A percentile compares a stretch with the other conserved stretches of the same genome.
These are phyloP conservation scores for Harmothoe impar DNA, from an alignment of 2,888 invertebrate genomes.

Conservation along the genomic window DNA sequence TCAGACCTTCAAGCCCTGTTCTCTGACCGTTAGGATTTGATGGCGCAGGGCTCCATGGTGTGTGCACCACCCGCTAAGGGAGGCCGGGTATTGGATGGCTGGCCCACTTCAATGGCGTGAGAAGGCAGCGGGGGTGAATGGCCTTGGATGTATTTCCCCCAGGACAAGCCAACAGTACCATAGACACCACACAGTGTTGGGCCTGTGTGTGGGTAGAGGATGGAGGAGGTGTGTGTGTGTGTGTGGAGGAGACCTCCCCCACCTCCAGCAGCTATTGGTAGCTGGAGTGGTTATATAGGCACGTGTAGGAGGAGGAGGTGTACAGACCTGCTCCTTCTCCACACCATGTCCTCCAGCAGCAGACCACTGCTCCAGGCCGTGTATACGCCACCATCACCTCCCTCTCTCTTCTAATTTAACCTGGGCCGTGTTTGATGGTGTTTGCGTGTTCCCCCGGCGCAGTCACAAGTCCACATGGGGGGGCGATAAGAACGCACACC, in stretches of 20 bases:
- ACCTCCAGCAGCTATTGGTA: too few relatives aligned
- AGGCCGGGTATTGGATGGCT: neutral
- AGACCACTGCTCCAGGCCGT: too few relatives aligned
- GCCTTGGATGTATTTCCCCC: conserved; percentile 29
- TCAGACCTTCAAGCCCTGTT: too few relatives aligned
- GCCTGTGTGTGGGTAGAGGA: neutral
- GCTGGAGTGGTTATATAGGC: too few relatives aligned
- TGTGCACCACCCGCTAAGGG: too few relatives aligned
- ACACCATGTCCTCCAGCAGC: too few relatives aligned
- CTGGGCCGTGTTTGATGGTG: conserved; percentile 15
- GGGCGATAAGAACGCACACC: neutral
- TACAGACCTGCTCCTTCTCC: too few relatives aligned
- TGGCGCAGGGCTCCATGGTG: too few relatives aligned
- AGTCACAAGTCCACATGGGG: neutral
- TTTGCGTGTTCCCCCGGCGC: neutral
- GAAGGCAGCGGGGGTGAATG: neutral
- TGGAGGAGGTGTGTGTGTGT: too few relatives aligned
- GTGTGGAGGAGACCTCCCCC: too few relatives aligned
- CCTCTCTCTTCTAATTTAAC: neutral
- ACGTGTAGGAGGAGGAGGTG: too few relatives aligned
- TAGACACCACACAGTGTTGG: neutral
- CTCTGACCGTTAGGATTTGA: too few relatives aligned
- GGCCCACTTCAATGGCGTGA: neutral
- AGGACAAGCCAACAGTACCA: conserved; percentile 12
- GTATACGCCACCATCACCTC: neutral